Conservation (phyloP, 2,113 vertebrate species). For the Laticauda laticaudata region DNA sequence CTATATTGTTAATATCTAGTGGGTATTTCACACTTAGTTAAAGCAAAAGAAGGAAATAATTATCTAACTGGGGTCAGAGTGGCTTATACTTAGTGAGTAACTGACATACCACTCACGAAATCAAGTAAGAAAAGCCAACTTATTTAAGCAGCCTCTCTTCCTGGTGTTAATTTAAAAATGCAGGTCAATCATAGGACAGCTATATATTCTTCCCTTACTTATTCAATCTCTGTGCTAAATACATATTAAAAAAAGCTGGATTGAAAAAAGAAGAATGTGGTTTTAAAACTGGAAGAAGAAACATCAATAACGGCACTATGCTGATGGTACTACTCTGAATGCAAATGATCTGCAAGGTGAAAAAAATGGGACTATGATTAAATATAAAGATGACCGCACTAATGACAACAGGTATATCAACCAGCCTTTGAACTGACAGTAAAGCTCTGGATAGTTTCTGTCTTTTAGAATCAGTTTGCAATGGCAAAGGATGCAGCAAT, state of each 20-base stretch:
- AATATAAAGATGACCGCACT: neutral
- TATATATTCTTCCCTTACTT: neutral
- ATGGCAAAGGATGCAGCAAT: neutral
- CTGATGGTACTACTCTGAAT: neutral
- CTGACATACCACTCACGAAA: neutral
- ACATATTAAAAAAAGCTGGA: neutral
- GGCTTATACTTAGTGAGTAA: neutral
- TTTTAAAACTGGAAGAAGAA: neutral
- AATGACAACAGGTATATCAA: neutral
- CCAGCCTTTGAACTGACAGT: neutral
- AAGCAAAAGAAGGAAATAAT: neutral
- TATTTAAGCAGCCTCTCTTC: neutral
- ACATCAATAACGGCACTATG: neutral
- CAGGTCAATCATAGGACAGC: neutral
- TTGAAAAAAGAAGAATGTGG: neutral
- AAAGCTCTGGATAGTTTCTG: neutral
- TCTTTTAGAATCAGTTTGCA: neutral
- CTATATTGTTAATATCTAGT: neutral
- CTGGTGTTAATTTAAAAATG: neutral
- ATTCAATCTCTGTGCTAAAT: neutral
- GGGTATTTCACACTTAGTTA: neutral
- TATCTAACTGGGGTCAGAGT: neutral
- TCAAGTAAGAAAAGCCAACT: neutral
- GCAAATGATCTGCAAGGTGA: neutral
- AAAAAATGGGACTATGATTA: neutral